Evolutionary conservation across 1,140 invertebrate species (phyloP), one percentile per base, ranked within the genome.

Genomic region (Brachionus asplanchnoidis): DNA sequence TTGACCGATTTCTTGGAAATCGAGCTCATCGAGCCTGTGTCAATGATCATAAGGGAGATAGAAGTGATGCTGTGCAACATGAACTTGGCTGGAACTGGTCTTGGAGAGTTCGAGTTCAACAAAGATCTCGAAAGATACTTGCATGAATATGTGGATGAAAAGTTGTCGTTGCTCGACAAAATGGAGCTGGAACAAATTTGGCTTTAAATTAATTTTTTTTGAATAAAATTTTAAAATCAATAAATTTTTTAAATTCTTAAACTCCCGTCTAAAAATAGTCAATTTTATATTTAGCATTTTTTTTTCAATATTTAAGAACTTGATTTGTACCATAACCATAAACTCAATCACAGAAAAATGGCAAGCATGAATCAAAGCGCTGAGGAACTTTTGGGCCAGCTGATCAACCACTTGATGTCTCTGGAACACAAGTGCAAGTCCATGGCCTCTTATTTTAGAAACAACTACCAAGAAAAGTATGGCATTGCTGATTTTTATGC

Each of bases 1-100:
- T 77, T 77, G 26, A 77, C 73, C 2, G 42, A 77, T 50, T 77
- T 77, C 28, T 50, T 77, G 73, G 73, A 77, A 77, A n/a, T 11
- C 1, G 73, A 77, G 42, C 46, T 77, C 6, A 50, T 77, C 17
- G 73, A 77, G 14, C 73, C 73, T 6, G 42, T 77, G 8, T 11
- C 73, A 4, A 23, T 50, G 20, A 50, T 77, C 1, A 77, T 77
- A 14, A 46, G 73, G 3, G 44, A 77, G 20, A 46, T 77, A 20
- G 73, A 50, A 11, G 73, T 77, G 8, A 46, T 77, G 46, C 23
- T 46, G 8, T 77, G 42, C 20, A 77, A 77, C 11, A 50, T 77
- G 44, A 77, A 46, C 42, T 26, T 77, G 23, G 73, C 73, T 46
- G 73, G 73, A 8, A 26, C 73, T 26, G 73, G 73, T 14, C 46